These are phyloP conservation scores for Ips typographus DNA, from an alignment of 1,140 invertebrate species.

Conservation along the genomic window DNA sequence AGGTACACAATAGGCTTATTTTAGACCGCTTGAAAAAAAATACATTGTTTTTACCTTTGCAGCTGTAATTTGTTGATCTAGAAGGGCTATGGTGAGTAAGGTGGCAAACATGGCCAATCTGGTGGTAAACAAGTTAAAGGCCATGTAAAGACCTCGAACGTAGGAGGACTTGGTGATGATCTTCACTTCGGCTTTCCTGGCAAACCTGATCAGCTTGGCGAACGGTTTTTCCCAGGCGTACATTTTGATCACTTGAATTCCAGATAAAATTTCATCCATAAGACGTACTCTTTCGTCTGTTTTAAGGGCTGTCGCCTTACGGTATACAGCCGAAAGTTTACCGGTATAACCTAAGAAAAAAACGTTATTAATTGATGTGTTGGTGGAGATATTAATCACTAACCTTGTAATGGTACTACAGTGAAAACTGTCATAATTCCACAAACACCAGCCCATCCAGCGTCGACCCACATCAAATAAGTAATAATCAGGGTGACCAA, in stretches of 20 bases:
- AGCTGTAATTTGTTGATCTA: constrained; percentile 58
- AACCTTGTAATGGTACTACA: constrained; percentile 73
- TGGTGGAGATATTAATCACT: constrained; percentile 31
- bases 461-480: constrained; percentile 64
- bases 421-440: constrained; percentile 69
- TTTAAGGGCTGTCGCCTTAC: constrained; percentile 63
- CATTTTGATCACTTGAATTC: constrained; percentile 79
- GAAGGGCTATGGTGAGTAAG: constrained; percentile 61
- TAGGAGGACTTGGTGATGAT: constrained; percentile 67
- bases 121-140: constrained; percentile 69
- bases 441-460: constrained; percentile 66
- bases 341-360: constrained; percentile 22
- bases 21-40: too few relatives aligned
- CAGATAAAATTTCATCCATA: constrained; percentile 78
- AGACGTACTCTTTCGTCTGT: constrained; percentile 75
- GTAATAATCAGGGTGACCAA: constrained; percentile 62
- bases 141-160: constrained; percentile 72
- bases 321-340: constrained; percentile 60
- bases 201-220: constrained; percentile 60
- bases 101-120: constrained; percentile 67
- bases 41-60: constrained; percentile 54
- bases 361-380: background rate
- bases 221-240: constrained; percentile 78
- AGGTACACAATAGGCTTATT: too few relatives aligned
- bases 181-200: constrained; percentile 62